phyloP scores from a whole-genome alignment of 1,140 invertebrate species.

The Stegodyphus mimosarum region DNA sequence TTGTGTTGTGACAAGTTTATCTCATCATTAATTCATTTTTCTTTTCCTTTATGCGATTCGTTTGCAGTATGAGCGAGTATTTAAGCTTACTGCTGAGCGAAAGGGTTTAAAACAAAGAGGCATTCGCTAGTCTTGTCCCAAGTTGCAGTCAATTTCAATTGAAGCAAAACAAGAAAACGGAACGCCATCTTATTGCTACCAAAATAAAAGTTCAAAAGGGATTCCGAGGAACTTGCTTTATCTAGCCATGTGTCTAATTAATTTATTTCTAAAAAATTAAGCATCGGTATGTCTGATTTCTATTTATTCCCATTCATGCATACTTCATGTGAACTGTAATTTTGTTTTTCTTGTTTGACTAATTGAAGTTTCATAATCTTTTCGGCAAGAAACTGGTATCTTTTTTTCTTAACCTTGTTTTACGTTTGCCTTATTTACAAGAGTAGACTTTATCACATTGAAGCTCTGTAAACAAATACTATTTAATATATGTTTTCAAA shows the following conservation, averaged over 20 bases:
- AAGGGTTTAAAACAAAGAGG: neutral
- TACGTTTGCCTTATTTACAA: too few relatives aligned
- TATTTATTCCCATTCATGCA: neutral
- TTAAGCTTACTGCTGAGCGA: neutral
- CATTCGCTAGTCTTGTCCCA: neutral
- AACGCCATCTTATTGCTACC: neutral
- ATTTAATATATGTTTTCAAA: too few relatives aligned
- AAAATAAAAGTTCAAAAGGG: neutral
- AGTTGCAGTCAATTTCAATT: neutral
- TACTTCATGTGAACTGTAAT: neutral
- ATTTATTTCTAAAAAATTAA: slow-evolving; percentile 17
- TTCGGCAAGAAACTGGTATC: too few relatives aligned
- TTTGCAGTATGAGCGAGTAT: neutral
- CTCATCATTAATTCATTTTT: slow-evolving; percentile 44
- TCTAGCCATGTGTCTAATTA: neutral
- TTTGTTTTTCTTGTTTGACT: too few relatives aligned
- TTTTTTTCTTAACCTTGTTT: too few relatives aligned
- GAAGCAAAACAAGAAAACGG: neutral
- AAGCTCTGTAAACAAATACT: too few relatives aligned
- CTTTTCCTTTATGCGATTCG: neutral
- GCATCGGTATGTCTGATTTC: neutral
- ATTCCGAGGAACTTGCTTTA: neutral
- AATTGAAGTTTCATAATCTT: too few relatives aligned
- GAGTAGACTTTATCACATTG: too few relatives aligned
- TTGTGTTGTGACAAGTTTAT: slow-evolving; percentile 25